These are phyloP conservation scores for Caracal caracal DNA, from an alignment of 2,113 vertebrate genomes.

Conservation along the genomic window DNA sequence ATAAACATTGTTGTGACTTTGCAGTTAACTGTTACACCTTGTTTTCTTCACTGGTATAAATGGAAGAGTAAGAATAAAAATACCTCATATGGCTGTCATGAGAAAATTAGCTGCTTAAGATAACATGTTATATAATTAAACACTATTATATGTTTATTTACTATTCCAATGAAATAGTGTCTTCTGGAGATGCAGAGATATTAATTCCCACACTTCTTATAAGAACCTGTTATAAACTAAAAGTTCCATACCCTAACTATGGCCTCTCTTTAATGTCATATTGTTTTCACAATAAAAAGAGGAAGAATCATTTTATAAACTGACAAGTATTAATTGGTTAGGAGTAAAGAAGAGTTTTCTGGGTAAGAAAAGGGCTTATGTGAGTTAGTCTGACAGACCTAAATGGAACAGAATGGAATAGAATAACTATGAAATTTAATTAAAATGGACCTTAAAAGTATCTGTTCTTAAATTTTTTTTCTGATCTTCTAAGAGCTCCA, in stretches of 20 bases:
- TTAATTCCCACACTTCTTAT: not conserved
- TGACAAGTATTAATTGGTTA: not conserved
- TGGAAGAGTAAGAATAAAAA: conserved; percentile 20
- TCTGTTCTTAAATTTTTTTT: not conserved
- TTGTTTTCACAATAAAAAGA: not conserved
- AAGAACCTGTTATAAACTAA: not conserved
- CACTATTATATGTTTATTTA: not conserved
- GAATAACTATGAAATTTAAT: not conserved
- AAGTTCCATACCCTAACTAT: not conserved
- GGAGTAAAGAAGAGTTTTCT: not conserved
- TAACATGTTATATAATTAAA: not conserved
- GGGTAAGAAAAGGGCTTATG: not conserved
- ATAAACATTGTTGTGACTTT: not conserved
- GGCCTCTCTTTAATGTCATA: not conserved
- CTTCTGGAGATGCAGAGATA: not conserved
- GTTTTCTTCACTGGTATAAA: conserved; percentile 22
- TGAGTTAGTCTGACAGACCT: not conserved
- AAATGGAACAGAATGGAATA: not conserved
- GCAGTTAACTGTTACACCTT: not conserved
- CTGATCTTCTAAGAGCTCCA: not conserved
- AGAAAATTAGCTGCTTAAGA: not conserved
- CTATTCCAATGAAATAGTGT: conserved; percentile 2
- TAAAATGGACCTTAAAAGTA: conserved; percentile 23
- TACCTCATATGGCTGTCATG: not conserved
- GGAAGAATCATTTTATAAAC: not conserved